Percentiles rank a stretch among this genome's conserved stretches.
phyloP scores from a whole-genome alignment of 2,797 vertebrate genomes.

The Oryzias dopingdopingensis region DNA sequence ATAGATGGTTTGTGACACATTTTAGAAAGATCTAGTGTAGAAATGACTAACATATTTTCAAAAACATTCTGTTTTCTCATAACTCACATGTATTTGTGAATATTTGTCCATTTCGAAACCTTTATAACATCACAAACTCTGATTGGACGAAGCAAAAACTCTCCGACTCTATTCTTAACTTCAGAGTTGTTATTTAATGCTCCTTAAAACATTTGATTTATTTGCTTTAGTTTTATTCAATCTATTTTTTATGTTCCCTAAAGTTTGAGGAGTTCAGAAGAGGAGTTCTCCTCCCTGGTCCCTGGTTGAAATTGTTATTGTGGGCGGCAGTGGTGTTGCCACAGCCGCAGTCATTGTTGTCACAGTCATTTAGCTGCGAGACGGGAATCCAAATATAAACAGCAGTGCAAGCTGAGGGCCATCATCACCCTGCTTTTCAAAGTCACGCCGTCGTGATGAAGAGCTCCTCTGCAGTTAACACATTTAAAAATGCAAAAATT shows the following conservation, averaged over 20 bases:
- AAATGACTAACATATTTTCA: no score
- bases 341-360: conserved; percentile 38
- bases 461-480: conserved; percentile 9
- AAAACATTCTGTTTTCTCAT: no score
- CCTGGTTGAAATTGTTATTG: conserved; percentile 14
- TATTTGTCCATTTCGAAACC: no score
- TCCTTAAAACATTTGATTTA: no score
- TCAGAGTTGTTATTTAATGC: no score
- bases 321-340: conserved; percentile 20
- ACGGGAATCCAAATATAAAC: conserved; percentile 67
- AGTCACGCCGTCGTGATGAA: conserved; percentile 61
- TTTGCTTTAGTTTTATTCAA: neutral
- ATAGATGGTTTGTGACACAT: no score
- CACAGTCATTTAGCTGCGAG: conserved; percentile 57
- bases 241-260: neutral
- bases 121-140: no score
- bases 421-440: conserved; percentile 64
- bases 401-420: conserved; percentile 60
- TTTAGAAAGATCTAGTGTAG: no score
- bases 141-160: no score
- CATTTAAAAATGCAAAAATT: no score
- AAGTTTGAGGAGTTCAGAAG: neutral
- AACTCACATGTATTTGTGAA: no score
- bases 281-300: neutral
- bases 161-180: no score